Evolutionary conservation across 2,888 invertebrate genomes (phyloP), one percentile per base, ranked within the genome.

Genomic region (Agriopis leucophaearia): DNA sequence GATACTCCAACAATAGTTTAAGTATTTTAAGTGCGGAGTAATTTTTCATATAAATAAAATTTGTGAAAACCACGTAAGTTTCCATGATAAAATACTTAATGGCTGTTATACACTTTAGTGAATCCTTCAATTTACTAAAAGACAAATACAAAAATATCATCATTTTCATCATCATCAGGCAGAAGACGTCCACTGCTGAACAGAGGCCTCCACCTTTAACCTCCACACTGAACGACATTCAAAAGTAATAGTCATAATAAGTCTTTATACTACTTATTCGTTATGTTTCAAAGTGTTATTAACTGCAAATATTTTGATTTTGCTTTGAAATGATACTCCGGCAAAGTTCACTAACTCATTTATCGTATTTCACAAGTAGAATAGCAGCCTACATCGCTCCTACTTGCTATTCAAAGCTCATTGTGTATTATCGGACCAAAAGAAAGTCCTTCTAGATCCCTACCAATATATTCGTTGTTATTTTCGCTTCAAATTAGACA

Each of bases 401-500:
- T 89, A 82, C 76, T 93, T 90, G 83, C 85, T 91, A 93, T 92
- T 89, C 93, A 78, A 86, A 66, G 74, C 80, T 79, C 85, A 79
- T 83, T 83, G 85, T 87, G 86, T 86, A 83, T 85, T 85, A 88
- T 87, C 88, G 88, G 80, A 84, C 93, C 89, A 91, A 94, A 93
- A 91, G 94, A 94, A 94, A 94, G 94, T 92, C 86, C 87, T 84
- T 85, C 88, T 85, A 85, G 87, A 89, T 90, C 86, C 92, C 90
- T 87, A 85, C 87, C 85, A 89, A 90, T 88, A 87, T 89, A 91
- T 91, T 89, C 88, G 88, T 83, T 87, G 87, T 87, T 88, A 92
- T 90, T 92, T 93, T 93, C 92, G 92, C 89, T 88, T 87, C 88
- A 94, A 94, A 93, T 93, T 90, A 94, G 92, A 91, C 94, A 88